Evolutionary conservation across 2,113 vertebrate species (phyloP).

Genomic region (Grallaria varia): DNA sequence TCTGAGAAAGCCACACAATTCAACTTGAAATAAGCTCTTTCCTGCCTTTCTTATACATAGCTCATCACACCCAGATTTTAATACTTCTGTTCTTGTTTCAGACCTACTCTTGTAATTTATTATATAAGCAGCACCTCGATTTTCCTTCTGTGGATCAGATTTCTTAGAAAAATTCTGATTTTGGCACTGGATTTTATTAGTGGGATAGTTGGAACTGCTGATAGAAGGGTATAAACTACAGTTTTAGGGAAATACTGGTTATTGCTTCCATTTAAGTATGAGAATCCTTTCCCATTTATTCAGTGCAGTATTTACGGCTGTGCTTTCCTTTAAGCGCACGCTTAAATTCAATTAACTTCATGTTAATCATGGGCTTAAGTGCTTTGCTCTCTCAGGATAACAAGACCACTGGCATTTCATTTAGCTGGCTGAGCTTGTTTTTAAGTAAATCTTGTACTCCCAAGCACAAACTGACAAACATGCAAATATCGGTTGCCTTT

Average conservation of each 20-base stretch:
- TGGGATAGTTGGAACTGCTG: not conserved
- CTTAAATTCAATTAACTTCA: constrained; percentile 52
- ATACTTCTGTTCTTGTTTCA: not conserved
- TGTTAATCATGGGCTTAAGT: constrained; percentile 54
- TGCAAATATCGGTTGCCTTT: constrained; percentile 50
- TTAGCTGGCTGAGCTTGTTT: constrained; percentile 62
- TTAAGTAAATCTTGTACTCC: constrained; percentile 47
- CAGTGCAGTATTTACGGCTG: not conserved
- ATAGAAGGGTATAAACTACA: not conserved
- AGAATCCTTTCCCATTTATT: not conserved
- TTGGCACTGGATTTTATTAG: not conserved
- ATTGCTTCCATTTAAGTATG: not conserved
- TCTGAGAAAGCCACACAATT: constrained; percentile 19
- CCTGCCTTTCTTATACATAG: constrained; percentile 31
- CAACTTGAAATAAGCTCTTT: constrained; percentile 3
- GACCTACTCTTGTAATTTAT: not conserved
- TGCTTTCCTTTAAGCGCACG: not conserved
- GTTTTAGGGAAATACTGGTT: not conserved
- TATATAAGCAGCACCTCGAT: not conserved
- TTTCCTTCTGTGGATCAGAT: not conserved
- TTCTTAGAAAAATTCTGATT: not conserved
- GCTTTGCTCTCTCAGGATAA: constrained; percentile 29
- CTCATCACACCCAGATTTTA: constrained; percentile 45
- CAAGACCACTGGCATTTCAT: constrained; percentile 35
- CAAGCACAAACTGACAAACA: constrained; percentile 47